Evolutionary conservation across 2,888 invertebrate genomes (phyloP).

Genomic region (Platerodrilus igneus): DNA sequence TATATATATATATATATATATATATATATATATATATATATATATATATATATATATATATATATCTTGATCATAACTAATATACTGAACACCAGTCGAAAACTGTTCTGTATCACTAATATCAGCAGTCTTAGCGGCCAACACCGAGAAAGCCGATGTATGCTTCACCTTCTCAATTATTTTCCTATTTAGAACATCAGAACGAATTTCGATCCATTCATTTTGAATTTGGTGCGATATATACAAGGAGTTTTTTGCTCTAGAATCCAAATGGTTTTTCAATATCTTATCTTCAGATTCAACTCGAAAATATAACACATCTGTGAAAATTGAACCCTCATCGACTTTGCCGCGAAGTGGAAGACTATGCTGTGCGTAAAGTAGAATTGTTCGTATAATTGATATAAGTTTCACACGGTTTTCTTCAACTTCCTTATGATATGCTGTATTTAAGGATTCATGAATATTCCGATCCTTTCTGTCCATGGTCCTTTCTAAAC

Average conservation of each 20-base stretch:
- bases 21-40: too few relatives aligned
- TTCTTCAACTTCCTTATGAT: too few relatives aligned
- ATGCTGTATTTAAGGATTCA: too few relatives aligned
- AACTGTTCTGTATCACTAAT: conserved; percentile 33
- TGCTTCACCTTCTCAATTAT: conserved; percentile 29
- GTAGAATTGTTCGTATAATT: conserved; percentile 27
- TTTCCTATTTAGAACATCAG: conserved; percentile 27
- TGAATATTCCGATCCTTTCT: conserved; percentile 16
- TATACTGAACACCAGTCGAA: conserved; percentile 31
- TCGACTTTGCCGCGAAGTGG: conserved; percentile 27
- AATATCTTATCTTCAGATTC: conserved; percentile 24
- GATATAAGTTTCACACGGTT: conserved; percentile 27
- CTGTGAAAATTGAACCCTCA: conserved; percentile 23
- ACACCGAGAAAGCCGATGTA: conserved; percentile 21
- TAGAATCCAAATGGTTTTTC: conserved; percentile 21
- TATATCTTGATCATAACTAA: too few relatives aligned
- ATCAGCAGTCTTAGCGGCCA: conserved; percentile 33
- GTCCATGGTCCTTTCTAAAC: background rate
- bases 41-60: too few relatives aligned
- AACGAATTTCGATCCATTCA: conserved; percentile 34
- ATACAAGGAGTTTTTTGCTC: conserved; percentile 33
- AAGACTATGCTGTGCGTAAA: conserved; percentile 30
- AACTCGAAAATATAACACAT: conserved; percentile 25
- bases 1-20: too few relatives aligned
- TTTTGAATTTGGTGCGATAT: conserved; percentile 36